A percentile compares a stretch with the other conserved stretches of the same genome.
Conservation (phyloP, 2,113 vertebrate genomes). For the Psettodes erumei region DNA sequence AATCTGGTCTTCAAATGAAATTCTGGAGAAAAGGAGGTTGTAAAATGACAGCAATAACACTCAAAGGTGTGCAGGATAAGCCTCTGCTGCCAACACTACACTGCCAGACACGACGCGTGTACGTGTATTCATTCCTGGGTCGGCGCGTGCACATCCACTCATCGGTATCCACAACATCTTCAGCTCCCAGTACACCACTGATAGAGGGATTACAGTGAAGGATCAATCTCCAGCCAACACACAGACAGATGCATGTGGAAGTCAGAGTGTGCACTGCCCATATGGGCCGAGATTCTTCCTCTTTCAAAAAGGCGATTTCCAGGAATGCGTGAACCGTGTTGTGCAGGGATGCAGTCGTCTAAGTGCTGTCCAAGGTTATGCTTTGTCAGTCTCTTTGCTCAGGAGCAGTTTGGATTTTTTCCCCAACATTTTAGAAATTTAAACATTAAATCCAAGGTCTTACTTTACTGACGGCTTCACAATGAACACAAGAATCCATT, state of each 20-base stretch:
- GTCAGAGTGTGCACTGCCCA: constrained; percentile 11
- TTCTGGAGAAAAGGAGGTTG: background rate
- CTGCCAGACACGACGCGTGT: constrained; percentile 13
- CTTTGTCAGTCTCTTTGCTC: constrained; percentile 28
- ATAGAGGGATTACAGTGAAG: constrained; percentile 36
- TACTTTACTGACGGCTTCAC: constrained; percentile 1
- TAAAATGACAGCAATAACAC: background rate
- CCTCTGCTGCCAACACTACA: background rate
- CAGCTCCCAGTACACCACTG: constrained; percentile 14
- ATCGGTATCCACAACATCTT: background rate
- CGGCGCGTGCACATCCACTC: constrained; percentile 6
- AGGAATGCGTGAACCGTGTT: constrained; percentile 22
- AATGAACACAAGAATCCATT: background rate
- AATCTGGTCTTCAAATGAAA: background rate
- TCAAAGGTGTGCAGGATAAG: background rate
- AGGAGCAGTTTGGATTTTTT: constrained; percentile 28
- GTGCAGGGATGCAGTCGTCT: constrained; percentile 3
- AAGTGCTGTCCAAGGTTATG: constrained; percentile 29
- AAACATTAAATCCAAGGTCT: constrained; percentile 21
- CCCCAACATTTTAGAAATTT: constrained; percentile 7
- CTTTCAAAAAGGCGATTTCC: constrained; percentile 27
- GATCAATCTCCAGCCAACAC: constrained; percentile 42
- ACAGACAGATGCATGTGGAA: constrained; percentile 5
- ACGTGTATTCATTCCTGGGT: background rate
- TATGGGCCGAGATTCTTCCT: constrained; percentile 17